Conservation (phyloP, 2,888 invertebrate genomes). For the Phanerotoma sp. region DNA sequence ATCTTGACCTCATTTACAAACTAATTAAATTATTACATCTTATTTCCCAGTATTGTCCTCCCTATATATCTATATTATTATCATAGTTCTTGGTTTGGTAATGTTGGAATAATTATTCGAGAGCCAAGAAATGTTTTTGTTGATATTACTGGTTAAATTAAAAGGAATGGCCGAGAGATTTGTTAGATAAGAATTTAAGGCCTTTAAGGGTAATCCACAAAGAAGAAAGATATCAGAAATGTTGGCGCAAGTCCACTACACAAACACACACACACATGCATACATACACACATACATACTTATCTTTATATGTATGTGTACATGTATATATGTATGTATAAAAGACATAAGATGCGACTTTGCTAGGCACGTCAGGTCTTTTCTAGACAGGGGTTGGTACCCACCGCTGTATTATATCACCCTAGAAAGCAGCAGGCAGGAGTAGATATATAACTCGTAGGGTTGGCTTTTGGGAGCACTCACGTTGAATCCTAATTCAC, state of each 20-base stretch:
- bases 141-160: background rate
- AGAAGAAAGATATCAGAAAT: background rate
- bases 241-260: slow-evolving; percentile 15
- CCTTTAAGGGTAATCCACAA: background rate
- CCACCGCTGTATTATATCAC: slow-evolving; percentile 25
- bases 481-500: slow-evolving; percentile 47
- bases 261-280: no score
- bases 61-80: no score
- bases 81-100: no score
- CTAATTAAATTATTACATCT: no score
- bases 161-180: background rate
- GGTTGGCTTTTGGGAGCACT: slow-evolving; percentile 32
- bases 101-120: no score
- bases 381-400: slow-evolving; percentile 28
- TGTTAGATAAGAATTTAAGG: background rate
- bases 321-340: no score
- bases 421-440: slow-evolving; percentile 14
- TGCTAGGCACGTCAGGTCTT: slow-evolving; percentile 44
- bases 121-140: background rate
- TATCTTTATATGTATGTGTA: no score
- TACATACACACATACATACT: no score
- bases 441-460: slow-evolving; percentile 1
- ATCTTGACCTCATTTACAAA: no score
- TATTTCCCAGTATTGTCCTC: no score
- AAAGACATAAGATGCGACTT: slow-evolving; percentile 31